A percentile compares a stretch with the other conserved stretches of the same genome.
phyloP scores from a whole-genome alignment of 92 coral and sea anemone genomes.

The Actinernus sp. region DNA sequence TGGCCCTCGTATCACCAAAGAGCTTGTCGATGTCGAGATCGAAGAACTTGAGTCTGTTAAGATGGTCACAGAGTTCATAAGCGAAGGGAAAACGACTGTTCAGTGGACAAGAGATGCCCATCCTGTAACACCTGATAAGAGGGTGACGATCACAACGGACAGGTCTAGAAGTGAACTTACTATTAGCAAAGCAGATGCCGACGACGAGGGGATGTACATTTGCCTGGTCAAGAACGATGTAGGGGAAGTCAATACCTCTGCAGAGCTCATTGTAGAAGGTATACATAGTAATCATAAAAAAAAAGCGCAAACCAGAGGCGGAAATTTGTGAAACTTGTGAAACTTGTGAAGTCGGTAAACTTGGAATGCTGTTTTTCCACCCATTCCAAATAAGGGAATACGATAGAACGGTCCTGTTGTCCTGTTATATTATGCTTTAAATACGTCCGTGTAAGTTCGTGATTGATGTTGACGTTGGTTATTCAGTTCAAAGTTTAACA shows the following conservation, averaged over 20 bases:
- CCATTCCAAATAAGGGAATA: too few relatives aligned
- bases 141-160: conserved; percentile 62
- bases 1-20: conserved; percentile 80
- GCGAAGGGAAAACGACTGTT: conserved; percentile 72
- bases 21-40: conserved; percentile 76
- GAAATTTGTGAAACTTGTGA: too few relatives aligned
- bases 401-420: too few relatives aligned
- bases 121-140: conserved; percentile 53
- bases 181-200: conserved; percentile 55
- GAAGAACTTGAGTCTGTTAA: conserved; percentile 78
- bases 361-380: too few relatives aligned
- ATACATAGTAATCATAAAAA: too few relatives aligned
- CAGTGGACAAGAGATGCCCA: conserved; percentile 75
- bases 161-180: conserved; percentile 56
- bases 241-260: conserved; percentile 58
- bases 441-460: too few relatives aligned
- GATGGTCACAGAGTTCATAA: conserved; percentile 71
- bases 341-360: too few relatives aligned
- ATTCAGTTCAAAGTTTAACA: too few relatives aligned
- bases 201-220: conserved; percentile 80
- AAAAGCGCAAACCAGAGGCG: too few relatives aligned
- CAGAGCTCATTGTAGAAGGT: conserved; percentile 81
- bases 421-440: too few relatives aligned
- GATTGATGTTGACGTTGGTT: too few relatives aligned
- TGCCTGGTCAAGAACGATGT: conserved; percentile 65